Conservation (phyloP, 2,113 vertebrate species). For the Anser brachyrhynchus region DNA sequence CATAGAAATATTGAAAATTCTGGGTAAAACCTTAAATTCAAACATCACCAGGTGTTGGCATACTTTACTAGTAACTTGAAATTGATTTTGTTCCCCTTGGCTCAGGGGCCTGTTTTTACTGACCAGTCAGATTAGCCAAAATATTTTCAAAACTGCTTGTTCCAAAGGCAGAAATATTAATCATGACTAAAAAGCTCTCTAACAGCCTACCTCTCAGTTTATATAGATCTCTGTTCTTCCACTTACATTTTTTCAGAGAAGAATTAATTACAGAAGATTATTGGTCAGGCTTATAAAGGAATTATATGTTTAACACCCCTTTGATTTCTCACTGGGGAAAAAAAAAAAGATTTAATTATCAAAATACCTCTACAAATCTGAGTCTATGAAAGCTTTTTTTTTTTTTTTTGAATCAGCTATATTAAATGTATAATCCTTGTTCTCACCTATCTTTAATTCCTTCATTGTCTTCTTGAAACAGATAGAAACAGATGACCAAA, state of each 20-base stretch:
- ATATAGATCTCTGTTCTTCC: background rate
- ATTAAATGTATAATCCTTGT: background rate
- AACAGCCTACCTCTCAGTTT: background rate
- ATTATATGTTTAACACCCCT: background rate
- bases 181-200: background rate
- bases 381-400: background rate
- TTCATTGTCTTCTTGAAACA: conserved; percentile 46
- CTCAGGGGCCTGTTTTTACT: background rate
- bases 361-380: background rate
- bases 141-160: background rate
- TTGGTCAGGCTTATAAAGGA: background rate
- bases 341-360: background rate
- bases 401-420: background rate
- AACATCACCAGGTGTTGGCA: background rate
- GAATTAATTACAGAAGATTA: conserved; percentile 36
- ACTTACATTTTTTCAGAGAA: background rate
- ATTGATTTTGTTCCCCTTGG: background rate
- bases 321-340: conserved; percentile 18
- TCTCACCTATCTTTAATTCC: background rate
- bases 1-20: background rate
- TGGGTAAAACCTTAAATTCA: background rate
- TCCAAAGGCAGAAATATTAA: no score
- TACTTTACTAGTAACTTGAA: background rate
- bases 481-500: conserved; percentile 76
- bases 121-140: background rate